Conservation (phyloP, 2,888 invertebrate genomes). For the Prionchulus punctatus region DNA sequence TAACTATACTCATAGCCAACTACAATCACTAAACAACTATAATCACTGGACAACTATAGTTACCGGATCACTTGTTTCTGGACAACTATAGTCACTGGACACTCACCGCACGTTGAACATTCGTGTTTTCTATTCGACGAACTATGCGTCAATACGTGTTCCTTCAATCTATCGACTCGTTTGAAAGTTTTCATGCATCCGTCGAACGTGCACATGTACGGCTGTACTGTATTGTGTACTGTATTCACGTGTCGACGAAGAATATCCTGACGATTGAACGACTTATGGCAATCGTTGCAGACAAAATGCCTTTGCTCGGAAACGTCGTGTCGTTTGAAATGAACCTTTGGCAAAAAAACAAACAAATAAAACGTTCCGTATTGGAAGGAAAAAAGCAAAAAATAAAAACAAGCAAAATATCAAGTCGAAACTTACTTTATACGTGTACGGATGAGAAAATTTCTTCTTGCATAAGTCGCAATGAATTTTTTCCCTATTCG, state of each 20-base stretch:
- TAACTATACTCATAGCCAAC: too few species aligned
- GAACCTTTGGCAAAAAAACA: not conserved
- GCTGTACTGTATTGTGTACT: not conserved
- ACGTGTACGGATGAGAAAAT: not conserved
- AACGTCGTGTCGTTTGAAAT: not conserved
- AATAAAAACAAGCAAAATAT: not conserved
- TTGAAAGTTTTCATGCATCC: not conserved
- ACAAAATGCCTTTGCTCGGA: not conserved
- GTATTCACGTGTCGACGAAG: not conserved
- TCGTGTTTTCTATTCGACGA: not conserved
- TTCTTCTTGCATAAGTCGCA: not conserved
- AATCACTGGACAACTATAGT: too few species aligned
- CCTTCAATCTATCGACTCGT: not conserved
- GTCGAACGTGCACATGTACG: not conserved
- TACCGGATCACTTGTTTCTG: not conserved
- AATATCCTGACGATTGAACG: not conserved
- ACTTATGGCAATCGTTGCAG: not conserved
- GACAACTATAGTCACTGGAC: too few species aligned
- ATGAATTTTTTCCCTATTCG: too few species aligned
- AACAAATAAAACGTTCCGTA: too few species aligned
- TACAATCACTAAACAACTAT: too few species aligned
- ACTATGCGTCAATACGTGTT: not conserved
- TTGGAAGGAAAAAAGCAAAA: not conserved
- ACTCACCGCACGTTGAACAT: not conserved
- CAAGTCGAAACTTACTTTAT: not conserved